phyloP scores from a whole-genome alignment of 1,140 invertebrate species.

The Mya arenaria region DNA sequence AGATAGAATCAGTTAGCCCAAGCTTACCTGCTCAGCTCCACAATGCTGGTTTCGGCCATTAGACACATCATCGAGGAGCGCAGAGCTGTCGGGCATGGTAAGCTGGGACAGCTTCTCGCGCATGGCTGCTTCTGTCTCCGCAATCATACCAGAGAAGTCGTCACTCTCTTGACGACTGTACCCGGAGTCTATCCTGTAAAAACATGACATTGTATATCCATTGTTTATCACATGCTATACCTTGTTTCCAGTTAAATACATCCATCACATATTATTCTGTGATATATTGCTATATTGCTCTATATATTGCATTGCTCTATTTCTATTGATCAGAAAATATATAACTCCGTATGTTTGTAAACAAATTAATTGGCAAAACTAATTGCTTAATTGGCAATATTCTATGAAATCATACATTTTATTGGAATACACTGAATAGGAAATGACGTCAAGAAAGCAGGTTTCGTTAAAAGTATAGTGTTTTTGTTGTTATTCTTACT shows the following conservation, averaged over 20 bases:
- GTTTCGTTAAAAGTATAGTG: no score
- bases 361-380: no score
- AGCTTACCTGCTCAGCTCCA: not conserved
- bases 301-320: no score
- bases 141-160: constrained; percentile 21
- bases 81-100: constrained; percentile 17
- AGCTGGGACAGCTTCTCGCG: constrained; percentile 34
- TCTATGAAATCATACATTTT: no score
- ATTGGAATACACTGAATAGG: no score
- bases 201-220: not conserved
- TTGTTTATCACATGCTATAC: not conserved
- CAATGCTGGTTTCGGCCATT: not conserved
- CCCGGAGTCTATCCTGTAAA: constrained; percentile 23
- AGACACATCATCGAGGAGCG: not conserved
- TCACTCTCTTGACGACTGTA: not conserved
- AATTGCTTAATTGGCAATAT: no score
- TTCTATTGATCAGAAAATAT: no score
- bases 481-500: no score
- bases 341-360: no score
- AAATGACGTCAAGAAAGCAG: no score
- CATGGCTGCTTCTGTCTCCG: constrained; percentile 29
- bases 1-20: not conserved
- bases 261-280: not conserved
- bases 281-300: no score
- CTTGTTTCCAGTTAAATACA: not conserved